These are phyloP conservation scores for Augochlorella aurata DNA, from an alignment of 2,888 invertebrate species.

Conservation along the genomic window DNA sequence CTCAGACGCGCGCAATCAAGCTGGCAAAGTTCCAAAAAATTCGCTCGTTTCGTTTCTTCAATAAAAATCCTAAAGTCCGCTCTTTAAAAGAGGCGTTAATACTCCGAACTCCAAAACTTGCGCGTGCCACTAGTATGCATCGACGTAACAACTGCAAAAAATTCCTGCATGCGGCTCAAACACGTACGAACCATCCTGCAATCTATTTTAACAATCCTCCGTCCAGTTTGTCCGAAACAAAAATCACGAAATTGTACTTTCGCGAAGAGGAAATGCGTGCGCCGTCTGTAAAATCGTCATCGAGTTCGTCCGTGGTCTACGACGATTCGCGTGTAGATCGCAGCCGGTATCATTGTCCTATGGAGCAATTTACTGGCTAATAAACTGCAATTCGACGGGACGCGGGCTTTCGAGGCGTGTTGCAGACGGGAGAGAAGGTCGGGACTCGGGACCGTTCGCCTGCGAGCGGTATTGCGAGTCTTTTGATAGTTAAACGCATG, in stretches of 20 bases:
- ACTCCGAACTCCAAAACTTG: too few species aligned
- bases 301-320: not conserved
- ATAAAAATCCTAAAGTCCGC: not conserved
- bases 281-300: not conserved
- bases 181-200: too few species aligned
- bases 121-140: too few species aligned
- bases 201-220: too few species aligned
- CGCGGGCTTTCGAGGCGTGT: constrained; percentile 6
- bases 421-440: not conserved
- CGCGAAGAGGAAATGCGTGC: too few species aligned
- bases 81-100: not conserved
- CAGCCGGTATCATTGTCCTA: not conserved
- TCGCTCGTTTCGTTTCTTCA: not conserved
- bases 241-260: not conserved
- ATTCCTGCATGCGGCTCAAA: too few species aligned
- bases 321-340: not conserved
- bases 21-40: not conserved
- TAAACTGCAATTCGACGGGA: not conserved
- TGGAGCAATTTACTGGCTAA: not conserved
- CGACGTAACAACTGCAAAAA: too few species aligned
- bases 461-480: constrained; percentile 41
- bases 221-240: not conserved
- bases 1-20: not conserved
- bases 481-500: constrained; percentile 46
- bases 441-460: not conserved